A percentile compares a stretch with the other conserved stretches of the same genome.
Evolutionary conservation across 1,140 invertebrate genomes (phyloP).

Genomic region (Eurytemora carolleeae): DNA sequence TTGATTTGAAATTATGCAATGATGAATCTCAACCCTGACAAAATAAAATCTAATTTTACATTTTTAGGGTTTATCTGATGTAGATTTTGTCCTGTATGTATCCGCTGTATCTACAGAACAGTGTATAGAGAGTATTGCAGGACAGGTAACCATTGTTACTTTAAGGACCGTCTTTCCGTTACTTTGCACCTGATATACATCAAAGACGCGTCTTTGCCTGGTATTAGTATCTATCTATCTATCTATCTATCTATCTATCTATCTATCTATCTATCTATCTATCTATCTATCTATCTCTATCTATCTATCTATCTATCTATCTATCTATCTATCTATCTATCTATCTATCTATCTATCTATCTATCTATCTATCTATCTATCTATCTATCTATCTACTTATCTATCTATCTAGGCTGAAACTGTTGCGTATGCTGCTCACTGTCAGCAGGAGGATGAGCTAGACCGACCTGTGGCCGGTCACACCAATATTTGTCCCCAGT

Average conservation of each 20-base stretch:
- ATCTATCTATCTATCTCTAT: no score
- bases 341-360: not conserved
- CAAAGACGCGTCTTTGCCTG: not conserved
- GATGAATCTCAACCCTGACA: slow-evolving; percentile 62
- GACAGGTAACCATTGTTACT: not conserved
- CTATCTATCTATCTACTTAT: no score
- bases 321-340: not conserved
- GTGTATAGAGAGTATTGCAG: slow-evolving; percentile 47
- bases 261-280: not conserved
- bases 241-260: not conserved
- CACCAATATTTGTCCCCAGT: slow-evolving; percentile 86
- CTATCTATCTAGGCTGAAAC: slow-evolving; percentile 37
- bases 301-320: not conserved
- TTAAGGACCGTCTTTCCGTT: not conserved
- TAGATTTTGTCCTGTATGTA: slow-evolving; percentile 93
- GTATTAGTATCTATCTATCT: not conserved
- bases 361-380: not conserved
- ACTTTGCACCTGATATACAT: not conserved
- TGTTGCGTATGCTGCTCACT: slow-evolving; percentile 92
- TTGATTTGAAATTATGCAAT: slow-evolving; percentile 53
- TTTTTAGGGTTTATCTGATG: slow-evolving; percentile 51
- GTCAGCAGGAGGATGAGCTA: slow-evolving; percentile 77
- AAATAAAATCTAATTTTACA: slow-evolving; percentile 35
- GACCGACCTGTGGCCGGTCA: slow-evolving; percentile 93
- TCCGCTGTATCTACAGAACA: slow-evolving; percentile 76